Evolutionary conservation across 2,797 vertebrate species (phyloP), one percentile per base, ranked within the genome.

Genomic region (Prunella strophiata): DNA sequence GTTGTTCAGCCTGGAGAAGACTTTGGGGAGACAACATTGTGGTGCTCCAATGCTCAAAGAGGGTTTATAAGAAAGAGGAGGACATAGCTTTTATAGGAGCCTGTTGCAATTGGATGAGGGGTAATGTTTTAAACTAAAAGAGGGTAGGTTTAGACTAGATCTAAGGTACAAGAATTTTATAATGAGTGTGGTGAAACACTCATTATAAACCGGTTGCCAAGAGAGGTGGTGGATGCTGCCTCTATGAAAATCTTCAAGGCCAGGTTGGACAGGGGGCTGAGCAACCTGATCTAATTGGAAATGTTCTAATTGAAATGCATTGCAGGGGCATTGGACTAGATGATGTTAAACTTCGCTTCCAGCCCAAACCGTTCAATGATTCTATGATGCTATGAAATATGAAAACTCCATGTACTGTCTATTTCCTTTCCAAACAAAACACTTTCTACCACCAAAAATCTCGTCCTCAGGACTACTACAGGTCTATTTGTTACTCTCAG

Each of bases 51-150:
- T 42, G 25, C 2, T 21, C 59, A 11, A 45, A 38, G 5, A 7
- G 12, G 16, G 2, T 38, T 57, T 73, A 4, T 17, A 62, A 34
- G 42, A 48, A 66, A 68, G 9, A 34, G 5, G 3, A 27, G 1
- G 5, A 22, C 13, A 20, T 34, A 57, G 7, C 6, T 55, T 86
- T 62, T 36, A 45, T 8, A 1, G 52, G 4, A 7, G 4, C 3
- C 38, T 89, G 13, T 72, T 63, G 29, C 0, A 0, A 40, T 5
- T 63, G 19, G 27, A 16, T 6, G 19, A 40, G 22, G 10, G 2
- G 1, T 13, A n/a, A 50, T 21, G 12, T 40, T 34, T 34, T 34
- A 34, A 34, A 34, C 34, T 34, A 34, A 34, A 84, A 47, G 25
- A 42, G 2, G 2, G 4, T 29, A 38, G 8, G 8, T 51, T 89